A percentile compares a stretch with the other conserved stretches of the same genome.
Conservation (phyloP, 2,113 vertebrate species). For the Bujurquina vittata region DNA sequence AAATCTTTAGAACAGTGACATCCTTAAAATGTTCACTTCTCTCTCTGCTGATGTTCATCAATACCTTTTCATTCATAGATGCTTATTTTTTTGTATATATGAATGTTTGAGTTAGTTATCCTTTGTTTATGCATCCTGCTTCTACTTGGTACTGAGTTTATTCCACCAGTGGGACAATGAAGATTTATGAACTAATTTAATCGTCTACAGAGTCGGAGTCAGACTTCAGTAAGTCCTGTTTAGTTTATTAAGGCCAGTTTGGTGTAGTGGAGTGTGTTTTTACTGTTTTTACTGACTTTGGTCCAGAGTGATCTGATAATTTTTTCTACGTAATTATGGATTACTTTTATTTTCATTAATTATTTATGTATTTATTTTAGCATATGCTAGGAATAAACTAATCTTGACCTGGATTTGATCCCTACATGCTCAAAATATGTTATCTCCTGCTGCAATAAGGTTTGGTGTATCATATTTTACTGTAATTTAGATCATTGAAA, state of each 20-base stretch:
- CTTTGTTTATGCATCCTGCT: neutral
- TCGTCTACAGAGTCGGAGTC: conserved; percentile 31
- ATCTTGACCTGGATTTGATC: neutral
- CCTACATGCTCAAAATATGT: neutral
- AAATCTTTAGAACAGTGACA: neutral
- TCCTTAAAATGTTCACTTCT: neutral
- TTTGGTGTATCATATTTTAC: neutral
- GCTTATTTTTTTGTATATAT: neutral
- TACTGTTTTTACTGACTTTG: neutral
- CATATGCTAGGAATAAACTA: neutral
- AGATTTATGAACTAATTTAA: conserved; percentile 24
- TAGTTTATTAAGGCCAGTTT: conserved; percentile 21
- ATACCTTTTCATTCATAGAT: neutral
- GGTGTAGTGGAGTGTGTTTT: neutral
- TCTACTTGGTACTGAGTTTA: neutral
- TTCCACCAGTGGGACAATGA: conserved; percentile 10
- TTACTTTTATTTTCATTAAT: neutral
- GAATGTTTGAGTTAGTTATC: neutral
- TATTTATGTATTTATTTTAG: neutral
- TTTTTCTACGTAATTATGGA: neutral
- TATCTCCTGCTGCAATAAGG: neutral
- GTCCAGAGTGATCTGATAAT: rapidly evolving
- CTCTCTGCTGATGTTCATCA: neutral
- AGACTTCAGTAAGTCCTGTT: conserved; percentile 33
- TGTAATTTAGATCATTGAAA: neutral